Percentiles rank a stretch among this genome's conserved stretches.
These are phyloP conservation scores for Dryoscopus gambensis DNA, from an alignment of 2,113 vertebrate species.

Conservation along the genomic window DNA sequence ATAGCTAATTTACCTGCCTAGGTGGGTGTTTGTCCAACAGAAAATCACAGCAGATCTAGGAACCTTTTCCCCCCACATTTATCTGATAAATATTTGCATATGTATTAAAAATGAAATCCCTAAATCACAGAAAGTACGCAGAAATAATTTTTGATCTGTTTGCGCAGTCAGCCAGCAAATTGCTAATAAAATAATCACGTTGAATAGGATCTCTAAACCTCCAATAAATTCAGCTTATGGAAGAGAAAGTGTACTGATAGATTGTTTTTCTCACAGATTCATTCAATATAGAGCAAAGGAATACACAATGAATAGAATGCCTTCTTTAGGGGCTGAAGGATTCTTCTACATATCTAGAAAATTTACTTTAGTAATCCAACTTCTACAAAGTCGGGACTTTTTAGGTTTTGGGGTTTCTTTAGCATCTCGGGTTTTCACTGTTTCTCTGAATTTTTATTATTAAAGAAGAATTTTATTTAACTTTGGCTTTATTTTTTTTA, in stretches of 20 bases:
- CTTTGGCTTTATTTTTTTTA: neutral
- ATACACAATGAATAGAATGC: neutral
- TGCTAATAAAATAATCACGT: neutral
- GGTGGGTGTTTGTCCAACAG: neutral
- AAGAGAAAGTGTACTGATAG: neutral
- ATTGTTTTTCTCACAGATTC: neutral
- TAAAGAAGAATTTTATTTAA: neutral
- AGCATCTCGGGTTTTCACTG: neutral
- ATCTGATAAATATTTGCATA: neutral
- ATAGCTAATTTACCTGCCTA: neutral
- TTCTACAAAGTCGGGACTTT: neutral
- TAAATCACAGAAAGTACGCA: neutral
- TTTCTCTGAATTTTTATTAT: neutral
- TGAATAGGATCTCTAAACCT: neutral
- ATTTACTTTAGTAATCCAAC: neutral
- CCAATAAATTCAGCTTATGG: neutral
- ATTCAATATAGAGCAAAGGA: neutral
- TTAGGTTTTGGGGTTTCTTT: neutral
- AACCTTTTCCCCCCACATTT: accelerated
- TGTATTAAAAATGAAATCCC: neutral
- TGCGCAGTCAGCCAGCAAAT: neutral
- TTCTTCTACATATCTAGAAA: neutral
- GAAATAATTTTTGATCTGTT: neutral
- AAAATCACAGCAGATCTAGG: neutral
- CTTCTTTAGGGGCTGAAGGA: neutral